These are phyloP conservation scores for Zaprionus vittiger DNA, from an alignment of 1,140 invertebrate genomes.

Conservation along the genomic window DNA sequence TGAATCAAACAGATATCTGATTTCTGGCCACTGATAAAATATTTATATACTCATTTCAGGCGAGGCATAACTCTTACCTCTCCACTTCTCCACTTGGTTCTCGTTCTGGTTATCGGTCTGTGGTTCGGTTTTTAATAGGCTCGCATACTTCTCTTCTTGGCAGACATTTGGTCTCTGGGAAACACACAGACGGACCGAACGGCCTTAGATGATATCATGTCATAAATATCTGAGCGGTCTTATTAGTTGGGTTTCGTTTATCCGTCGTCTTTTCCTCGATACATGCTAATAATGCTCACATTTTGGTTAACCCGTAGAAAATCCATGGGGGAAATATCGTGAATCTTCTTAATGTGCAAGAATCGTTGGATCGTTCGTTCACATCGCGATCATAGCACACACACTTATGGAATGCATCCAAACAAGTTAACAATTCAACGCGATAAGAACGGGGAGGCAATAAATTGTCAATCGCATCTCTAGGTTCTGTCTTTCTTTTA, in stretches of 20 bases:
- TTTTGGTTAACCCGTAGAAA: conserved; percentile 35
- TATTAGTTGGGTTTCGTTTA: conserved; percentile 57
- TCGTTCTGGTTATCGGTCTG: conserved; percentile 25
- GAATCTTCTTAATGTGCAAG: conserved; percentile 32
- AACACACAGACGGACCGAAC: conserved; percentile 32
- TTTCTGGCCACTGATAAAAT: conserved; percentile 82
- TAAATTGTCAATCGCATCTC: conserved; percentile 15
- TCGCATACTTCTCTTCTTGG: conserved; percentile 42
- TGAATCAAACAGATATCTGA: conserved; percentile 83
- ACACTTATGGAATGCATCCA: conserved; percentile 23
- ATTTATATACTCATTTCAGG: conserved; percentile 80
- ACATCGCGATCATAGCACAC: not conserved
- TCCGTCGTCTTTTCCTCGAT: conserved; percentile 17
- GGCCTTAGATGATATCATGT: conserved; percentile 77
- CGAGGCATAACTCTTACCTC: conserved; percentile 65
- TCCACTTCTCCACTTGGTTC: not conserved
- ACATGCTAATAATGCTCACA: conserved; percentile 35
- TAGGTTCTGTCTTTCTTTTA: not conserved
- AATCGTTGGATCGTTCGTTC: conserved; percentile 19
- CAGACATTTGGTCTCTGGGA: conserved; percentile 78
- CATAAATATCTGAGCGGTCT: conserved; percentile 68
- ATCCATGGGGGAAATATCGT: not conserved
- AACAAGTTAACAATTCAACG: conserved; percentile 26
- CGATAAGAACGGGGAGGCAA: conserved; percentile 8
- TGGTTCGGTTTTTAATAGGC: conserved; percentile 53